Percentiles rank a stretch among this genome's conserved stretches.
Evolutionary conservation across 2,113 vertebrate genomes (phyloP).

Genomic region (Chloropsis hardwickii): DNA sequence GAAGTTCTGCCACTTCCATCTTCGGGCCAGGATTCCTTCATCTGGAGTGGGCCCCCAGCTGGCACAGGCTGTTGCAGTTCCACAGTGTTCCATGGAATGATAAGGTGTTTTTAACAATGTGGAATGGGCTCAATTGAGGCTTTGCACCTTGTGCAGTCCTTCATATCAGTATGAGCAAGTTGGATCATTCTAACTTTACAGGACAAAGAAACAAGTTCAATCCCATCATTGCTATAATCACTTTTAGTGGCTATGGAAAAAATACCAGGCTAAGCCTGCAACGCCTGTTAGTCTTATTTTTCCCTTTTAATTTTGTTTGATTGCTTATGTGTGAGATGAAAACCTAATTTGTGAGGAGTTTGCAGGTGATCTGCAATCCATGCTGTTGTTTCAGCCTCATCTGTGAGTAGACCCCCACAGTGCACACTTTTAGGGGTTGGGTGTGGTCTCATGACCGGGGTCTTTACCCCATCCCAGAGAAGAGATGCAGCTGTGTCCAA

Average conservation of each 20-base stretch:
- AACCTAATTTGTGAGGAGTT: neutral
- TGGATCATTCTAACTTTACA: neutral
- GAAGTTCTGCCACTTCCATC: neutral
- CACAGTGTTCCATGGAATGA: neutral
- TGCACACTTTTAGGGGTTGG: neutral
- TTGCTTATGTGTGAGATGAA: neutral
- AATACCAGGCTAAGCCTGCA: neutral
- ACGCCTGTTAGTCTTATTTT: neutral
- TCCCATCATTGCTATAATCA: neutral
- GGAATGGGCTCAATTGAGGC: neutral
- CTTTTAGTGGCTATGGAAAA: neutral
- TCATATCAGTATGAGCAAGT: neutral
- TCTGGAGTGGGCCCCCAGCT: neutral
- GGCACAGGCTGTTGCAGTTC: neutral
- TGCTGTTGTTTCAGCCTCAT: neutral
- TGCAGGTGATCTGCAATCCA: neutral
- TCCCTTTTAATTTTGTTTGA: neutral
- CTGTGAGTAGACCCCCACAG: neutral
- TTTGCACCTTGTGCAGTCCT: neutral
- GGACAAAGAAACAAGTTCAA: neutral
- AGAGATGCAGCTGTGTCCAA: neutral
- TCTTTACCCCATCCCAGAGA: neutral
- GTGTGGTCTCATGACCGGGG: neutral
- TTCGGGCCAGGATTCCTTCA: neutral
- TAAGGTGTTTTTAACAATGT: neutral